Evolutionary conservation across 2,888 invertebrate genomes (phyloP).

Genomic region (Tetramorium bicarinatum): DNA sequence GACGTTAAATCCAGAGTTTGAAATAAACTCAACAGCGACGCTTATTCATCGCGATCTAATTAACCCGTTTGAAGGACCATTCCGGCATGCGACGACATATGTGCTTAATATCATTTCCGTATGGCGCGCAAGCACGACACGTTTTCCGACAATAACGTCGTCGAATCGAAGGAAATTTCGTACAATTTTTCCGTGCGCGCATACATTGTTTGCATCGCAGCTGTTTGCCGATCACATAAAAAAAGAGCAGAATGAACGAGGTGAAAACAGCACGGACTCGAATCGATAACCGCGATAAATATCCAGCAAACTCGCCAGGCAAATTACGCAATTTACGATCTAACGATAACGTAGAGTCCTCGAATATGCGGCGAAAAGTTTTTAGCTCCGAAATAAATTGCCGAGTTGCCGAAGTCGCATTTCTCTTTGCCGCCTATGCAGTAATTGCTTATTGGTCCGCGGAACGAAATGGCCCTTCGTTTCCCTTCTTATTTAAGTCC

Average conservation of each 20-base stretch:
- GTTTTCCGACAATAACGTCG: conserved; percentile 20
- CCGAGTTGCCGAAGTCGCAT: conserved; percentile 75
- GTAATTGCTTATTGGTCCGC: conserved; percentile 81
- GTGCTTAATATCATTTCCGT: conserved; percentile 24
- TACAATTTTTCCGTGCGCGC: conserved; percentile 16
- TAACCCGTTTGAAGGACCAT: conserved; percentile 26
- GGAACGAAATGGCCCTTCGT: conserved; percentile 43
- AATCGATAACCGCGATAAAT: conserved; percentile 81
- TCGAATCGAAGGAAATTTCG: conserved; percentile 8
- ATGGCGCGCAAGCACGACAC: not conserved
- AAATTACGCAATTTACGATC: conserved; percentile 81
- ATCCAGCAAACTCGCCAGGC: conserved; percentile 70
- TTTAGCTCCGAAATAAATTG: conserved; percentile 75
- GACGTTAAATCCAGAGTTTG: conserved; percentile 23
- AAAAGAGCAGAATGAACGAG: conserved; percentile 39
- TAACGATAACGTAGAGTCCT: conserved; percentile 77
- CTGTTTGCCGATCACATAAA: conserved; percentile 35
- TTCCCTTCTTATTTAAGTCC: conserved; percentile 23
- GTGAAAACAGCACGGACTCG: conserved; percentile 53
- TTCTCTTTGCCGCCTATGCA: conserved; percentile 73
- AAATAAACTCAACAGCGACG: conserved; percentile 9
- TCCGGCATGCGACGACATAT: not conserved
- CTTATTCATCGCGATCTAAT: conserved; percentile 43
- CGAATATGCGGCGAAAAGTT: conserved; percentile 60
- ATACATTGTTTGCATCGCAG: conserved; percentile 21